A percentile compares a stretch with the other conserved stretches of the same genome.
Evolutionary conservation across 2,113 vertebrate genomes (phyloP).

Genomic region (Mungos mungo): DNA sequence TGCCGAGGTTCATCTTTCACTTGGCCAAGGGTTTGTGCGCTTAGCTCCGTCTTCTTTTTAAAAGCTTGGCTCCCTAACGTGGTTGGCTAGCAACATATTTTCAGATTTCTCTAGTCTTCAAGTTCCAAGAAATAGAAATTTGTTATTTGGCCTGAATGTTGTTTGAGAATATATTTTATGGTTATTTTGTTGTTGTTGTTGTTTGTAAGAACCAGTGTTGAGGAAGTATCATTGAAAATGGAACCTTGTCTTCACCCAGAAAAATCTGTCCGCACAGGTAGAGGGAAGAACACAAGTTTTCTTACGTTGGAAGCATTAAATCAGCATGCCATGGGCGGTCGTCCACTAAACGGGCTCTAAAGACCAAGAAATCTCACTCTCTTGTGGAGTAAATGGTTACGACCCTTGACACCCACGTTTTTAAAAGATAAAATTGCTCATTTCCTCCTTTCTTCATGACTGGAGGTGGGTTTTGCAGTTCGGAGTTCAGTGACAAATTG

Average conservation of each 20-base stretch:
- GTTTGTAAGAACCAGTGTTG: neutral
- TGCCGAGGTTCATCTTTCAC: neutral
- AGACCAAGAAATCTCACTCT: neutral
- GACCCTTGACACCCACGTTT: neutral
- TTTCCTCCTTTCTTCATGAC: neutral
- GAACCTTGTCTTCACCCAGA: neutral
- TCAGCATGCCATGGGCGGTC: neutral
- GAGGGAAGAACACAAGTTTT: neutral
- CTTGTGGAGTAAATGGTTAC: neutral
- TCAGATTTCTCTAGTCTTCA: slow-evolving; percentile 11
- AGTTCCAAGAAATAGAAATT: neutral
- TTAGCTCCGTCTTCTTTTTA: neutral
- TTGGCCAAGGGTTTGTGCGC: neutral
- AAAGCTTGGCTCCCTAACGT: neutral
- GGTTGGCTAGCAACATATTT: neutral
- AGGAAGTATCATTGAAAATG: neutral
- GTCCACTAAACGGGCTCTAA: neutral
- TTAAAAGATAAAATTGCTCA: neutral
- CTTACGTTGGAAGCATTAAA: neutral
- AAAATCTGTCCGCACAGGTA: neutral
- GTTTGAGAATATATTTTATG: neutral
- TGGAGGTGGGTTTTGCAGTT: neutral
- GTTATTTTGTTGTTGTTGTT: neutral
- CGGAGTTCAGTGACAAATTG: neutral
- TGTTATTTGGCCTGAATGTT: slow-evolving; percentile 10